Percentiles rank a stretch among this genome's conserved stretches.
These are phyloP conservation scores for Pocota personata DNA, from an alignment of 2,888 invertebrate genomes.

Conservation along the genomic window DNA sequence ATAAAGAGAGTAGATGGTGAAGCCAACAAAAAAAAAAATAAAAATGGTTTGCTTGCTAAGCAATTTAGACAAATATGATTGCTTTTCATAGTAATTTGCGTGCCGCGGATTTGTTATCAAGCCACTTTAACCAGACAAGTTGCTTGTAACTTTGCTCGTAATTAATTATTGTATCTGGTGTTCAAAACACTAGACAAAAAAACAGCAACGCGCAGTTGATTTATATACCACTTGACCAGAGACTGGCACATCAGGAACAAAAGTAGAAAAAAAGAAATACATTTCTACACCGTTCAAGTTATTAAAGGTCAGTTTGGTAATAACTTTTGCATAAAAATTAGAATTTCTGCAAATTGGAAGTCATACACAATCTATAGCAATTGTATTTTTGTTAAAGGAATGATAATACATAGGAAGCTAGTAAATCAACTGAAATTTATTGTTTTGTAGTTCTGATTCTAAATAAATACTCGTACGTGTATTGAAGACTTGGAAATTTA, in stretches of 20 bases:
- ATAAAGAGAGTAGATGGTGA: not conserved
- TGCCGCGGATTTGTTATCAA: not conserved
- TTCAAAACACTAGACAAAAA: not conserved
- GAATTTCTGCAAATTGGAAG: too few species aligned
- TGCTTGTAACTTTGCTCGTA: not conserved
- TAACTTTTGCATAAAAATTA: too few species aligned
- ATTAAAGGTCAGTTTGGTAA: not conserved
- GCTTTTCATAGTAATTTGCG: conserved; percentile 22
- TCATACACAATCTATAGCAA: not conserved
- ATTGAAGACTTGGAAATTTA: too few species aligned
- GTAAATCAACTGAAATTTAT: too few species aligned
- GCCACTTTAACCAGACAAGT: not conserved
- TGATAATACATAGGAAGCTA: too few species aligned
- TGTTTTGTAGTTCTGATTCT: too few species aligned
- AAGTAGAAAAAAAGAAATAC: not conserved
- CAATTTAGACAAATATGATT: conserved; percentile 8
- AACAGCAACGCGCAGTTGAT: not conserved
- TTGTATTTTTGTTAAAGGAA: not conserved
- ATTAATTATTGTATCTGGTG: conserved; percentile 13
- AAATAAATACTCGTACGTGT: too few species aligned
- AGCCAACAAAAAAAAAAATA: not conserved
- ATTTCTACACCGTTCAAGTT: not conserved
- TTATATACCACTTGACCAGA: conserved; percentile 8
- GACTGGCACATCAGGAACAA: not conserved
- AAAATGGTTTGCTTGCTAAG: not conserved